These are phyloP conservation scores for Pyrrhia umbra DNA, from an alignment of 2,888 invertebrate species.

Conservation along the genomic window DNA sequence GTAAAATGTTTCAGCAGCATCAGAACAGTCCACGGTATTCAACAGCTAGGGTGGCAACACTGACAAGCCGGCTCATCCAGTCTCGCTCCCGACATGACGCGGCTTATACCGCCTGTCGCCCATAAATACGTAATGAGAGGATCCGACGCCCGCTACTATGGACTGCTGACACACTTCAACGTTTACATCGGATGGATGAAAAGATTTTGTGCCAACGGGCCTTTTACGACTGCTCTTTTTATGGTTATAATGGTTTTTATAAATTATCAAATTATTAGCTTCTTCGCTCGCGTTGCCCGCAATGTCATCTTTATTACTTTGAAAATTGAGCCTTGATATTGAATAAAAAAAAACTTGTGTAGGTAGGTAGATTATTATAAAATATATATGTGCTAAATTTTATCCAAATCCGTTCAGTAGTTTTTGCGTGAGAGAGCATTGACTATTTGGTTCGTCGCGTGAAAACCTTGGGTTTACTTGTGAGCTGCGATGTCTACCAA, in stretches of 20 bases:
- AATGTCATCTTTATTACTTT: no score
- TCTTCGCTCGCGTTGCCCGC: no score
- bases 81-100: slow-evolving; percentile 59
- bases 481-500: no score
- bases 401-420: no score
- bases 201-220: slow-evolving; percentile 24
- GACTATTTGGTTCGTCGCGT: no score
- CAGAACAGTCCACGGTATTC: slow-evolving; percentile 46
- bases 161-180: slow-evolving; percentile 51
- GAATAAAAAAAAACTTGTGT: no score
- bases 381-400: no score
- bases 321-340: no score
- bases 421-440: no score
- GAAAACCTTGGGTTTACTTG: no score
- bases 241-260: not conserved
- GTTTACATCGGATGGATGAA: slow-evolving; percentile 38
- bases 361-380: no score
- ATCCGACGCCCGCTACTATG: slow-evolving; percentile 63
- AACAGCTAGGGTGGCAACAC: slow-evolving; percentile 54
- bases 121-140: slow-evolving; percentile 77
- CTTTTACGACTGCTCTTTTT: slow-evolving; percentile 16
- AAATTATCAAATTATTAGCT: not conserved
- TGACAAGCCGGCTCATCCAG: slow-evolving; percentile 60
- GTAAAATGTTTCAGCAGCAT: slow-evolving; percentile 32
- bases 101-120: slow-evolving; percentile 68